Evolutionary conservation across 2,797 vertebrate species (phyloP).

Genomic region (Fratercula arctica): DNA sequence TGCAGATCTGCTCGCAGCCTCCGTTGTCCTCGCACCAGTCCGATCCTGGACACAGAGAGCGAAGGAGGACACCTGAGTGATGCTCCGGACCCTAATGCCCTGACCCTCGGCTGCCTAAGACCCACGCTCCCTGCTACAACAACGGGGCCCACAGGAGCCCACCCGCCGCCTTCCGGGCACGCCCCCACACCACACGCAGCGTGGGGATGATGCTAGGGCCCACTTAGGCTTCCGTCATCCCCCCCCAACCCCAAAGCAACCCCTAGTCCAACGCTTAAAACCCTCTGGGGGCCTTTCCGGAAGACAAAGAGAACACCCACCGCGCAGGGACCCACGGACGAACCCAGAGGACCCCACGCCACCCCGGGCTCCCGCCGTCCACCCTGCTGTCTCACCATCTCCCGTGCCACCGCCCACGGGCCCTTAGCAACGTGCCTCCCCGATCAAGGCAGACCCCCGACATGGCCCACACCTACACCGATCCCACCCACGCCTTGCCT

Average conservation of each 20-base stretch:
- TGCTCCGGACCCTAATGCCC: fast-evolving
- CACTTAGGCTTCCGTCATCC: no score
- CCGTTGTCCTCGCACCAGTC: slow-evolving; percentile 95
- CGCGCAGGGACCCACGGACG: fast-evolving
- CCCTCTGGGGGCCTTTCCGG: not conserved
- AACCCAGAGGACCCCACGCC: fast-evolving
- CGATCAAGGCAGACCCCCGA: fast-evolving
- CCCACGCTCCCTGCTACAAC: not conserved
- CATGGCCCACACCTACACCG: fast-evolving
- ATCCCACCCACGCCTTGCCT: fast-evolving
- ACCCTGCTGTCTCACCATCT: fast-evolving
- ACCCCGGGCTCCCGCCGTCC: fast-evolving
- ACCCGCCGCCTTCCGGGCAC: fast-evolving
- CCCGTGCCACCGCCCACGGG: fast-evolving
- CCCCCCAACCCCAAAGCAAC: not conserved
- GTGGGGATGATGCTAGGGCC: fast-evolving
- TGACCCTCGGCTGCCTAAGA: fast-evolving
- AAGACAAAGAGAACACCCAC: not conserved
- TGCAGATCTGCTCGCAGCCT: slow-evolving; percentile 97
- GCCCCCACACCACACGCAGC: fast-evolving
- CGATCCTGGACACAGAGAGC: slow-evolving; percentile 73
- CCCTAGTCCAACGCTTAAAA: not conserved
- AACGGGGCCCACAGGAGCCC: fast-evolving
- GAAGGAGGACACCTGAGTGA: not conserved
- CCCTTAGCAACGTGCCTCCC: fast-evolving